Evolutionary conservation across 1,140 invertebrate species (phyloP), one percentile per base, ranked within the genome.

Genomic region (Holcopasites calliopsidis): DNA sequence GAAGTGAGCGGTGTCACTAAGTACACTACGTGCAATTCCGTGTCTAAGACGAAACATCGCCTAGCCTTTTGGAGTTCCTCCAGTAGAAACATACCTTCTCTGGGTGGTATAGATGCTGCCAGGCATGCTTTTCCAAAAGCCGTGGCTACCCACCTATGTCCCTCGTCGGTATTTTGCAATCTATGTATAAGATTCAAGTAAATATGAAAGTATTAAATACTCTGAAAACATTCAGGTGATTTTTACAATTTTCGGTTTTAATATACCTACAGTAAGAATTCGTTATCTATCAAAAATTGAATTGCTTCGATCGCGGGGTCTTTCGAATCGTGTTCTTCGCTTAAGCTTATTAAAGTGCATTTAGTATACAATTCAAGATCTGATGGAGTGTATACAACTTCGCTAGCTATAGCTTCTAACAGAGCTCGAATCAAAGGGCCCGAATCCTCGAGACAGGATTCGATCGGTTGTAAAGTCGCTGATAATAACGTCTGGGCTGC

Each of bases 11-110:
- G 97, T 5, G 97, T 98, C 2, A 98, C 97, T 83, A 98, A 92
- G 91, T 99, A 99, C 57, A 99, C 94, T 40, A 99, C 93, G 91
- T 99, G 99, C 0, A 99, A 92, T 87, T 99, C 98, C 81, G 95
- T 97, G 86, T 99, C 97, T 10, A 99, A 91, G 0, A 98, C 97
- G 89, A 99, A 96, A 85, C 95, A 96, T 84, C 95, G 94, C 50
- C 97, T 92, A 0, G 98, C 97, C 90, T 95, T 96, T 87, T 98
- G 95, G n/a, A 99, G 88, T 89, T 99, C 98, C 82, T 95, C 94
- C 86, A 99, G 97, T 23, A 99, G 93, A 38, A 94, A 93, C 4
- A 99, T 91, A 3, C 97, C 97, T 88, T 99, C 97, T 88, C 96
- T 96, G 0, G 98, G 98, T 21, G 97, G 95, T 88, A 99, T 94